Percentiles rank a stretch among this genome's conserved stretches.
These are phyloP conservation scores for Sepiola atlantica DNA, from an alignment of 2,888 invertebrate species.

Conservation along the genomic window DNA sequence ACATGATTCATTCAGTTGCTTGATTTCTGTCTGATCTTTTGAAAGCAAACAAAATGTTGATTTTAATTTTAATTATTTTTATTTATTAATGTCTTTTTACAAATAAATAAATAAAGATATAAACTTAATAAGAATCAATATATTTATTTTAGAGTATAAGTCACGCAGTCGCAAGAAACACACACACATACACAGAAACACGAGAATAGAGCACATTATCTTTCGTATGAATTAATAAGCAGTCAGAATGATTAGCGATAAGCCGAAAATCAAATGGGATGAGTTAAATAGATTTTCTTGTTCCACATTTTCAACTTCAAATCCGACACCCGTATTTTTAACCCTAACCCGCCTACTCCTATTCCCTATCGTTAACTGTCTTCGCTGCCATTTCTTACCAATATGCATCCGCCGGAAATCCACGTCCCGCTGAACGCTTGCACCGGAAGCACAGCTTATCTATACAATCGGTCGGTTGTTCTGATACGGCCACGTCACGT, in stretches of 20 bases:
- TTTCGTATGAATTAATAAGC: too few relatives aligned
- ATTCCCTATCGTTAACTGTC: neutral
- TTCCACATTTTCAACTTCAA: neutral
- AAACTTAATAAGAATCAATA: too few relatives aligned
- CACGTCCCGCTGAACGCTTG: neutral
- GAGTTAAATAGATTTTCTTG: neutral
- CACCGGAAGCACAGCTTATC: neutral
- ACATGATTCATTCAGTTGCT: too few relatives aligned
- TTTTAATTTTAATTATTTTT: too few relatives aligned
- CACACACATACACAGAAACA: too few relatives aligned
- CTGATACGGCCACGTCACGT: neutral
- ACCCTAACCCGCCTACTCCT: neutral
- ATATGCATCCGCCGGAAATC: neutral
- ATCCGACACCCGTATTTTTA: neutral
- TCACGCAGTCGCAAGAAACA: too few relatives aligned
- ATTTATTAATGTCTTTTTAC: too few relatives aligned
- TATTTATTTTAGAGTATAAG: too few relatives aligned
- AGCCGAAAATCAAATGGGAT: neutral
- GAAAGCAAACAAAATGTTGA: too few relatives aligned
- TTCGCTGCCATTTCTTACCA: neutral
- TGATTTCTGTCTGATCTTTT: too few relatives aligned
- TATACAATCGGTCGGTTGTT: neutral
- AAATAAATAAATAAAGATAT: too few relatives aligned
- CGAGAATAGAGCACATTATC: too few relatives aligned
- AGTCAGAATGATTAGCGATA: neutral